These are phyloP conservation scores for Heliconius sara DNA, from an alignment of 2,888 invertebrate species.

Conservation along the genomic window DNA sequence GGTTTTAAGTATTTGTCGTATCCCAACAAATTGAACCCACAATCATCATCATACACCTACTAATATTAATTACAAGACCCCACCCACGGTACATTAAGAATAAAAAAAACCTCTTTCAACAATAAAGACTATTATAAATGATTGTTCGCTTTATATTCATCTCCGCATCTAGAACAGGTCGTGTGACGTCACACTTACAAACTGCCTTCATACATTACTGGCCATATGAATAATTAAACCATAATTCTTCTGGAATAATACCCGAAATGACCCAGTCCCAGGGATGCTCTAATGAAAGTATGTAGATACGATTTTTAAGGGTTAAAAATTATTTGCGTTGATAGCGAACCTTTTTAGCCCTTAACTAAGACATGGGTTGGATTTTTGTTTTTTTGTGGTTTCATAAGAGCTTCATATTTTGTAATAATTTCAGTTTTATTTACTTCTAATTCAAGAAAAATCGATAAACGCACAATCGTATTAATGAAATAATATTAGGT, in stretches of 20 bases:
- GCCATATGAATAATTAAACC: slow-evolving; percentile 37
- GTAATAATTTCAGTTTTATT: slow-evolving; percentile 9
- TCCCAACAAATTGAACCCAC: background rate
- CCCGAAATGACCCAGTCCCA: slow-evolving; percentile 17
- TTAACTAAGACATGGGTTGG: slow-evolving; percentile 18
- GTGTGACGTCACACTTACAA: slow-evolving; percentile 25
- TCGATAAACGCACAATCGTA: too few species aligned
- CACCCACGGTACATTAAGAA: background rate
- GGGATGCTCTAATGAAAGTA: slow-evolving; percentile 24
- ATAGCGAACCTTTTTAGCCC: slow-evolving; percentile 13
- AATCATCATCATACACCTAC: background rate
- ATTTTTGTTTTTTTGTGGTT: slow-evolving; percentile 19
- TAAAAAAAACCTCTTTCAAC: background rate
- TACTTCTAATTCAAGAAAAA: background rate
- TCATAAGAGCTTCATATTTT: slow-evolving; percentile 7
- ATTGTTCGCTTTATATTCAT: background rate
- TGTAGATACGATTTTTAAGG: slow-evolving; percentile 25
- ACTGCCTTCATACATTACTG: slow-evolving; percentile 34
- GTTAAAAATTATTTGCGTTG: slow-evolving; percentile 9
- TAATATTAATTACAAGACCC: background rate
- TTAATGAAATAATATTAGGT: too few species aligned
- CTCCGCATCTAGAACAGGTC: slow-evolving; percentile 6
- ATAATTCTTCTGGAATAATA: slow-evolving; percentile 35
- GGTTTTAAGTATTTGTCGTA: too few species aligned
- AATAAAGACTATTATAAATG: slow-evolving; percentile 8